phyloP scores from a whole-genome alignment of 2,888 invertebrate species.

The Epistrophe grossulariae region DNA sequence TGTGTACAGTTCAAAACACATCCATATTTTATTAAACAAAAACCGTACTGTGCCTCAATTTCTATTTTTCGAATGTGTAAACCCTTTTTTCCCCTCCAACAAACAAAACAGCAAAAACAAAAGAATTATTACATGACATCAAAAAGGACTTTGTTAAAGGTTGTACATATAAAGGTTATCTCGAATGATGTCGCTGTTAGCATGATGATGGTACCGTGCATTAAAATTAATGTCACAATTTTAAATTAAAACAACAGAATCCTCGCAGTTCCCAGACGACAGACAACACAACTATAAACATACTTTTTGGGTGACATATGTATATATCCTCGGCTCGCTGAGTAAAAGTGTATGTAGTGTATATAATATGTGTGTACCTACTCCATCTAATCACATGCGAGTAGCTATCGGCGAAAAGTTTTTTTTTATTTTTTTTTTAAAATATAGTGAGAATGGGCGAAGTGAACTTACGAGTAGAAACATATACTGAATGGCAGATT shows the following conservation, averaged over 20 bases:
- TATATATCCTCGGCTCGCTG: neutral
- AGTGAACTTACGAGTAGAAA: neutral
- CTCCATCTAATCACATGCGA: slow-evolving; percentile 34
- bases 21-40: too few relatives aligned
- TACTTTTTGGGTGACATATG: slow-evolving; percentile 20
- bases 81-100: neutral
- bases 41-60: too few relatives aligned
- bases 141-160: slow-evolving; percentile 52
- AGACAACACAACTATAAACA: slow-evolving; percentile 1
- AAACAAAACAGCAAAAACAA: slow-evolving; percentile 25
- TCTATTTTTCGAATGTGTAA: too few relatives aligned
- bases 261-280: neutral
- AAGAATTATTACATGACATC: slow-evolving; percentile 50
- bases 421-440: slow-evolving; percentile 9
- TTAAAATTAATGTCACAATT: slow-evolving; percentile 63
- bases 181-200: slow-evolving; percentile 9
- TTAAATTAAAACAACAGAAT: slow-evolving; percentile 44
- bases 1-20: too few relatives aligned
- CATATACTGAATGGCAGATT: slow-evolving; percentile 43
- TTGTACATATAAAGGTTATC: slow-evolving; percentile 28
- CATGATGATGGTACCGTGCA: slow-evolving; percentile 34
- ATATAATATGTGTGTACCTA: neutral
- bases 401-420: slow-evolving; percentile 33
- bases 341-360: neutral
- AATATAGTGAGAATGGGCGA: slow-evolving; percentile 25